Conservation (phyloP, 1,140 invertebrate genomes). For the Drosophila rhopaloa region DNA sequence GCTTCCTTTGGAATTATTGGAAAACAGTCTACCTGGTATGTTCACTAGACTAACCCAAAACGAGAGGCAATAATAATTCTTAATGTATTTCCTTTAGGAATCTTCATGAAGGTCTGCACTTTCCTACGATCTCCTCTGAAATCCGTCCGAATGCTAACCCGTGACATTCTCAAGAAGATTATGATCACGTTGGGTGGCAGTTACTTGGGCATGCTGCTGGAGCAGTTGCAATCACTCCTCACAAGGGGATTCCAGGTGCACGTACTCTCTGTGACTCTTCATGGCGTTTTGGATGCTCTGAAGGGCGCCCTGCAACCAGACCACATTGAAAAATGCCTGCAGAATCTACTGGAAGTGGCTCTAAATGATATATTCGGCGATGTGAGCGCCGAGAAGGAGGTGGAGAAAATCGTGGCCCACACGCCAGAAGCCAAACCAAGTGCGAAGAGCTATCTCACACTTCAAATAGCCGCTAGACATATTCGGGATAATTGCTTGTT, state of each 20-base stretch:
- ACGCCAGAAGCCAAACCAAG: conserved; percentile 91
- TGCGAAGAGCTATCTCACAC: conserved; percentile 95
- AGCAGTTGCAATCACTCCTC: conserved; percentile 92
- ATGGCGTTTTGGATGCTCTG: conserved; percentile 91
- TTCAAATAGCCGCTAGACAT: conserved; percentile 92
- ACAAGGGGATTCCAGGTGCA: conserved; percentile 97
- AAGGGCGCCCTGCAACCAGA: conserved; percentile 86
- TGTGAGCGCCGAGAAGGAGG: conserved; percentile 95
- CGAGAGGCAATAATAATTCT: too few relatives aligned
- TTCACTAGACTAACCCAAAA: neutral
- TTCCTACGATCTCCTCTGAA: conserved; percentile 96
- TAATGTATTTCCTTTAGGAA: conserved; percentile 82
- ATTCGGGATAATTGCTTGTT: conserved; percentile 91
- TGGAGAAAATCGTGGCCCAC: conserved; percentile 92
- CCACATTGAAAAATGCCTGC: conserved; percentile 92
- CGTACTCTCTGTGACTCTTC: conserved; percentile 95
- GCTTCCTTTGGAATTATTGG: conserved; percentile 90
- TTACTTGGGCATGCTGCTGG: conserved; percentile 91
- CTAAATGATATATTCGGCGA: conserved; percentile 95
- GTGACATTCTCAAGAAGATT: conserved; percentile 95
- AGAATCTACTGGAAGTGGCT: conserved; percentile 93
- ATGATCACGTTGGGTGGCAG: conserved; percentile 93
- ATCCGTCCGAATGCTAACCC: conserved; percentile 92
- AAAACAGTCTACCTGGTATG: conserved; percentile 90
- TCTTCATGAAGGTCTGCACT: conserved; percentile 95